phyloP scores from a whole-genome alignment of 2,888 invertebrate species.

The Leptopilina myrica region DNA sequence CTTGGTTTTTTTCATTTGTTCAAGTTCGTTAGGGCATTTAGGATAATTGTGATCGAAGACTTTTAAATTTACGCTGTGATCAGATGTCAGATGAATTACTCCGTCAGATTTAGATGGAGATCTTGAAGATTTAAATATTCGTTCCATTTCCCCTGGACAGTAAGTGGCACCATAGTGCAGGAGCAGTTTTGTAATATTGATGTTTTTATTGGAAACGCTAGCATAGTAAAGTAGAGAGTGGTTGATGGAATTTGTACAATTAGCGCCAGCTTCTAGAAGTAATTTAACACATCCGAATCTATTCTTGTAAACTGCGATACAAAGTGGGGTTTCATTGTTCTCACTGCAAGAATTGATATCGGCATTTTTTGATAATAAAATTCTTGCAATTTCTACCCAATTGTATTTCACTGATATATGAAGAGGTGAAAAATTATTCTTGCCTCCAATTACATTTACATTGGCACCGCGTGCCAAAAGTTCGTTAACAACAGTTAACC shows the following conservation, averaged over 20 bases:
- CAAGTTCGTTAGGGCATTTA: no score
- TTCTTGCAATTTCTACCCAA: no score
- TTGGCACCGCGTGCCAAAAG: not conserved
- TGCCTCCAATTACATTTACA: not conserved
- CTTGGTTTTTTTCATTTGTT: not conserved
- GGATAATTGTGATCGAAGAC: not conserved
- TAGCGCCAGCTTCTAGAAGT: no score
- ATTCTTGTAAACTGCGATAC: no score
- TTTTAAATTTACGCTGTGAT: not conserved
- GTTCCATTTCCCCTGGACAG: not conserved
- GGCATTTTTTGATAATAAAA: not conserved
- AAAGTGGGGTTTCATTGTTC: no score
- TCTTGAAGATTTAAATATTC: not conserved
- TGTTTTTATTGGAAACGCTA: no score
- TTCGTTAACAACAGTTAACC: not conserved
- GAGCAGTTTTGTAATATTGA: no score
- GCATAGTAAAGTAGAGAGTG: not conserved
- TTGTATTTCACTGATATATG: no score
- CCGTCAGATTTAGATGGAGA: not conserved
- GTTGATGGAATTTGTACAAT: not conserved
- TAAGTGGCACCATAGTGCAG: not conserved
- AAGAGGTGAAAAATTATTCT: no score
- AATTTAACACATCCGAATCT: no score
- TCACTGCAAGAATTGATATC: no score
- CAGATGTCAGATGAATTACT: not conserved